Evolutionary conservation across 2,113 vertebrate genomes (phyloP).

Genomic region (Melanotaenia duboulayi): DNA sequence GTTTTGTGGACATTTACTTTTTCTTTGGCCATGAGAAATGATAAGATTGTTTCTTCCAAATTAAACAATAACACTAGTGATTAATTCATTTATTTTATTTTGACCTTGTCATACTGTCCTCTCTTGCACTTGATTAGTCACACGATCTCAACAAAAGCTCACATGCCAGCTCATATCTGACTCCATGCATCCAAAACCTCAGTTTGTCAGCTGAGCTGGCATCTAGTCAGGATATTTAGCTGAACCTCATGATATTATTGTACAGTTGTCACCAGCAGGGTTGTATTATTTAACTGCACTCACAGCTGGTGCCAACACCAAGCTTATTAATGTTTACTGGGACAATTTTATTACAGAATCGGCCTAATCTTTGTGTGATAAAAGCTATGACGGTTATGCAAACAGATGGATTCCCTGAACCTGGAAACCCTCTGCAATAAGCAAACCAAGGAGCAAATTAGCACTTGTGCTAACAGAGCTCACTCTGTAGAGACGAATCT

Average conservation of each 20-base stretch:
- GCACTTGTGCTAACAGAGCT: conserved; percentile 57
- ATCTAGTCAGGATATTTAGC: conserved; percentile 38
- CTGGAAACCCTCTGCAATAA: conserved; percentile 45
- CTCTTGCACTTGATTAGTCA: conserved; percentile 19
- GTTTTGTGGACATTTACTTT: neutral
- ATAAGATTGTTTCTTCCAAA: neutral
- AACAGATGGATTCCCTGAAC: conserved; percentile 70
- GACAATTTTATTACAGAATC: conserved; percentile 49
- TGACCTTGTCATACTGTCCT: neutral
- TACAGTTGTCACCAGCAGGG: conserved; percentile 54
- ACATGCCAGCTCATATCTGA: conserved; percentile 39
- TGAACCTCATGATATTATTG: conserved; percentile 37
- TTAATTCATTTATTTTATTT: neutral
- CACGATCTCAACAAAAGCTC: conserved; percentile 6
- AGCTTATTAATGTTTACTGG: conserved; percentile 62
- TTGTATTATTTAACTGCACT: conserved; percentile 51
- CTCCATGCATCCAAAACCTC: conserved; percentile 40
- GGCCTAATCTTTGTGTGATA: conserved; percentile 65
- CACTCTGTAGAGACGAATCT: conserved; percentile 34
- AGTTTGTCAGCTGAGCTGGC: conserved; percentile 42
- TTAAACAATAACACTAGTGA: neutral
- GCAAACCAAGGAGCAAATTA: conserved; percentile 54
- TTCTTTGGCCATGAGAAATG: neutral
- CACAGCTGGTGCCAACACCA: conserved; percentile 57
- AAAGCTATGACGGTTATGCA: conserved; percentile 52